Conservation (phyloP, 2,113 vertebrate species). For the Rissa tridactyla region DNA sequence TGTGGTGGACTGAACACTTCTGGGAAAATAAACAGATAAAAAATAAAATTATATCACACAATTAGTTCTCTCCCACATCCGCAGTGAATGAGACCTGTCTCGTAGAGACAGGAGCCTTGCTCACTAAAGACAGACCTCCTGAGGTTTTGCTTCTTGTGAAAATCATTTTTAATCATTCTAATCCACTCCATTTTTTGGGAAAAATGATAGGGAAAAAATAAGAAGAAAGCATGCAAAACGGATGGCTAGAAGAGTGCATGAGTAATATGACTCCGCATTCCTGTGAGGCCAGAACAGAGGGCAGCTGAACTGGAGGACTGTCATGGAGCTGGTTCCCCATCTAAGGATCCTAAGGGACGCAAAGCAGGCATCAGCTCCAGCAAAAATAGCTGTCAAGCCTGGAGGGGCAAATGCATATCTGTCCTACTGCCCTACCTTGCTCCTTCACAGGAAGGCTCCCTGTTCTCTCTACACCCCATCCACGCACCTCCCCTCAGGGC, state of each 20-base stretch:
- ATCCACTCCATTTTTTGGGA: neutral
- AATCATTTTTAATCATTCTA: neutral
- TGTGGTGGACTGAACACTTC: neutral
- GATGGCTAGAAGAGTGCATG: neutral
- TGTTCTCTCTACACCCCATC: neutral
- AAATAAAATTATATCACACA: neutral
- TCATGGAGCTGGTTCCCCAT: neutral
- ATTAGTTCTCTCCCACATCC: neutral
- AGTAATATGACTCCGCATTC: neutral
- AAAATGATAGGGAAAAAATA: neutral
- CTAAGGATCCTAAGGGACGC: neutral
- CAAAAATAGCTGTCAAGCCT: neutral
- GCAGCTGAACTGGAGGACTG: neutral
- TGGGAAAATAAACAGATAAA: neutral
- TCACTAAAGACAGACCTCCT: neutral
- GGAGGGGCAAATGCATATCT: neutral
- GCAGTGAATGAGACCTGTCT: neutral
- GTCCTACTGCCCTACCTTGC: neutral
- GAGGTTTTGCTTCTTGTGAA: neutral
- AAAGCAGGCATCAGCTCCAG: neutral
- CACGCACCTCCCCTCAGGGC: neutral
- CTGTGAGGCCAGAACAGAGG: neutral
- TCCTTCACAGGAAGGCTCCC: neutral
- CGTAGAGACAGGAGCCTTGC: neutral
- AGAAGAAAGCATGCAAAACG: neutral